Evolutionary conservation across 2,888 invertebrate species (phyloP), one percentile per base, ranked within the genome.

Genomic region (Brachylomia viminalis): DNA sequence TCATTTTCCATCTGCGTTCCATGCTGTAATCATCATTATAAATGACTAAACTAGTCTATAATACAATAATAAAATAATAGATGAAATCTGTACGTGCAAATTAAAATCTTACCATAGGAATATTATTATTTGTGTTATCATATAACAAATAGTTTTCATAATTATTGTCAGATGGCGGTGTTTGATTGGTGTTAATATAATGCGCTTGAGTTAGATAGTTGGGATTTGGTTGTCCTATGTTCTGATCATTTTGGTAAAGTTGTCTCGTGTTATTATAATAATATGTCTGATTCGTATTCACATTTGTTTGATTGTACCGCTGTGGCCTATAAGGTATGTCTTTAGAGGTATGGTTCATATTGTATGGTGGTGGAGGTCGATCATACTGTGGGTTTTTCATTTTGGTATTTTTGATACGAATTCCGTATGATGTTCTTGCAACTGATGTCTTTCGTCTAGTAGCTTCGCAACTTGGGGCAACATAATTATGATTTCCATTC

Each of bases 1-100:
- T 61, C 64, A 38, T 52, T 68, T 70, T 72, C 61, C 15, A n/a
- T 23, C 54, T 38, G 77, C 67, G 54, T 15, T 61, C 30, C 27
- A 54, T 75, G 52, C 90, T 89, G 84, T 0, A 86, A 85, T 64
- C n/a, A 71, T 77, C 68, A 72, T 65, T 73, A 83, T 15, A 70
- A 77, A 78, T 70, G n/a, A 65, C 7, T 56, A 64, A 52, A 38
- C 10, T 3, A 30, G 27, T 59, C 5, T 38, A 1, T 33, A 15
- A 5, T 15, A n/a, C 20, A 49, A 49, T 20, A 56, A 17, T 23
- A 45, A 42, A 56, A 66, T 30, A 33, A 38, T 10, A 30, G 0
- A 56, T 33, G 6, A n/a, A 30, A 33, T 75, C 13, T 33, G 6
- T 47, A 54, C 33, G 8, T 79, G n/a, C 15, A 49, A 8, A 33